Evolutionary conservation across 2,797 vertebrate species (phyloP), one percentile per base, ranked within the genome.

Genomic region (Artibeus jamaicensis): DNA sequence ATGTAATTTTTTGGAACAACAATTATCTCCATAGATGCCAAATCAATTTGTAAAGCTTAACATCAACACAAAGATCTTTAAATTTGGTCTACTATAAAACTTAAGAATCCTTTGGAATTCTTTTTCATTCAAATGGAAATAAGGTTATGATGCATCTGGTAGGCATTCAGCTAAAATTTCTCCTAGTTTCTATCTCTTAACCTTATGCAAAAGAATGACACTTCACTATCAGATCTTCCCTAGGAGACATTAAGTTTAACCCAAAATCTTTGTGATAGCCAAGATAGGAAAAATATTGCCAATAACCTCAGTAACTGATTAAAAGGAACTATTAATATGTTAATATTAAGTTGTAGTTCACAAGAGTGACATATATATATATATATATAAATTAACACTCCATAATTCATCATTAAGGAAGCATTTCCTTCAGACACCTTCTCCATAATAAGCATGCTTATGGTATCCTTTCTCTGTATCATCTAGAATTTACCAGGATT

Each of bases 101-200:
- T 46, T 86, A 78, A 89, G 86, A 92, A 77, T 89, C 50, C 19
- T 85, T 82, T 87, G 59, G 57, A 87, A 76, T 85, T 15, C 3
- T 84, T 86, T 67, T 92, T 95, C 67, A 87, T 76, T 96, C 62
- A 85, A 82, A 88, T 74, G 29, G 37, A 48, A 95, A 94, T 86
- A 94, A 74, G 34, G 12, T 91, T 83, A 91, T 81, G 29, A 96
- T 67, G 29, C 46, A 59, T 89, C 39, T 89, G 50, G 16, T 90
- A 89, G 84, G 14, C 39, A 91, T 34, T 86, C 9, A 68, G 67
- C 19, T 79, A 89, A 86, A 85, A 84, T 79, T 77, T 96, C 24
- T 95, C 59, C 32, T 74, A 9, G 18, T 96, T 88, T 90, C 65
- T 79, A 42, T 42, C 26, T 71, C 37, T 79, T 81, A 88, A 62